Percentiles rank a stretch among this genome's conserved stretches.
Conservation (phyloP, 2,888 invertebrate species). For the Tiliacea citrago region DNA sequence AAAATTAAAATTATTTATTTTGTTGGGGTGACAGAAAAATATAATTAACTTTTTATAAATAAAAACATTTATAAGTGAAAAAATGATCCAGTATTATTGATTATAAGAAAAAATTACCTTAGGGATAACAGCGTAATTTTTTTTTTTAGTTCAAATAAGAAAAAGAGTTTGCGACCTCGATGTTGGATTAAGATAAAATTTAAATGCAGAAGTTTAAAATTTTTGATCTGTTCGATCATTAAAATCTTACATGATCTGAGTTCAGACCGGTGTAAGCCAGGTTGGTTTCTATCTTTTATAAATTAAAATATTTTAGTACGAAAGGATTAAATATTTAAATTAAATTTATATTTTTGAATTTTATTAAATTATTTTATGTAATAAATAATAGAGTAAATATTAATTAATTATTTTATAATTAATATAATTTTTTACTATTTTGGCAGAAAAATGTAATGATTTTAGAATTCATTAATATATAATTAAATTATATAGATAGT, state of each 20-base stretch:
- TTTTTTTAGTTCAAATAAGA: slow-evolving; percentile 93
- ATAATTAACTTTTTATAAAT: slow-evolving; percentile 89
- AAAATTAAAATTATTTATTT: slow-evolving; percentile 86
- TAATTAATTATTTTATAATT: slow-evolving; percentile 33
- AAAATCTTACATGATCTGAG: slow-evolving; percentile 97
- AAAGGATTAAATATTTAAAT: slow-evolving; percentile 93
- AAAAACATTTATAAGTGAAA: slow-evolving; percentile 82
- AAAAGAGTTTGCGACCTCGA: slow-evolving; percentile 96
- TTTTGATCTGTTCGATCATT: slow-evolving; percentile 95
- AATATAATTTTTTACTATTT: slow-evolving; percentile 59
- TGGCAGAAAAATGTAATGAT: slow-evolving; percentile 91
- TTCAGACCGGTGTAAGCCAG: slow-evolving; percentile 96
- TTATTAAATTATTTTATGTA: slow-evolving; percentile 67
- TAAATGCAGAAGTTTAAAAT: slow-evolving; percentile 92
- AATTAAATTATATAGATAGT: slow-evolving; percentile 90
- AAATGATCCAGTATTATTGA: slow-evolving; percentile 91
- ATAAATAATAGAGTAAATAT: slow-evolving; percentile 3
- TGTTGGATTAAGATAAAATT: slow-evolving; percentile 95
- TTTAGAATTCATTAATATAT: slow-evolving; percentile 93
- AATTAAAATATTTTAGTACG: slow-evolving; percentile 93
- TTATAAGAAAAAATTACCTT: slow-evolving; percentile 94
- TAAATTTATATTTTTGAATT: slow-evolving; percentile 83
- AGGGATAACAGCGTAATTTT: slow-evolving; percentile 96
- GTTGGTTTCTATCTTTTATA: slow-evolving; percentile 95
- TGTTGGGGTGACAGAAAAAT: slow-evolving; percentile 92